A percentile compares a stretch with the other conserved stretches of the same genome.
Evolutionary conservation across 2,113 vertebrate genomes (phyloP).

Genomic region (Cyprinodon variegatus): DNA sequence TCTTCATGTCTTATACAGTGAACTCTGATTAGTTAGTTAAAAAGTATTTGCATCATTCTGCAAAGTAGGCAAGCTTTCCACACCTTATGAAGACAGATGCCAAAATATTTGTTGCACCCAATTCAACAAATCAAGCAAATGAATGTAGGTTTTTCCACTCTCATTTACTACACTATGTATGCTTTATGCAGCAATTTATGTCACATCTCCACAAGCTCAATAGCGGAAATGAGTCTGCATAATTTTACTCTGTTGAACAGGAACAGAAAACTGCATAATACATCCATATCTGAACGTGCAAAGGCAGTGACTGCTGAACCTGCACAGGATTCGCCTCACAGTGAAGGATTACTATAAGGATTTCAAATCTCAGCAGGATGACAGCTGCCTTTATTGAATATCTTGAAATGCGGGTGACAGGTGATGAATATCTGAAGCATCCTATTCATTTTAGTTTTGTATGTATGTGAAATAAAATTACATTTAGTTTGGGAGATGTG

Average conservation of each 20-base stretch:
- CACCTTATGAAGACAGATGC: conserved; percentile 41
- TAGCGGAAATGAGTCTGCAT: conserved; percentile 28
- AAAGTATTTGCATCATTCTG: background rate
- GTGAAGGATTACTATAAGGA: conserved; percentile 13
- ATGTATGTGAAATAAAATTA: conserved; percentile 40
- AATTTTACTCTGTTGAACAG: conserved; percentile 3
- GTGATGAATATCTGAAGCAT: conserved; percentile 49
- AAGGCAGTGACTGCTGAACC: conserved; percentile 26
- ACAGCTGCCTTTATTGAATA: conserved; percentile 45
- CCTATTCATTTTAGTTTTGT: conserved; percentile 50
- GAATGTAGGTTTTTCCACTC: conserved; percentile 37
- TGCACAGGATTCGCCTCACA: conserved; percentile 16
- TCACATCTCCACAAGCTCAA: conserved; percentile 48
- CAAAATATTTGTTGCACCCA: conserved; percentile 30
- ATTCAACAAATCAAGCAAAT: conserved; percentile 43
- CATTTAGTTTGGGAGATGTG: conserved; percentile 30
- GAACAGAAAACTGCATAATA: conserved; percentile 20
- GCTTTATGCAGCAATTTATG: conserved; percentile 35
- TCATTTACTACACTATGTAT: conserved; percentile 38
- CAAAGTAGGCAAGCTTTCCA: background rate
- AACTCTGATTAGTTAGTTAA: background rate
- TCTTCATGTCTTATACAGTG: background rate
- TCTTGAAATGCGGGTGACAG: conserved; percentile 42
- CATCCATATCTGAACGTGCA: conserved; percentile 42
- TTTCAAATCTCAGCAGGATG: conserved; percentile 32